Evolutionary conservation across 2,888 invertebrate species (phyloP).

Genomic region (Linnaemya tessellans): DNA sequence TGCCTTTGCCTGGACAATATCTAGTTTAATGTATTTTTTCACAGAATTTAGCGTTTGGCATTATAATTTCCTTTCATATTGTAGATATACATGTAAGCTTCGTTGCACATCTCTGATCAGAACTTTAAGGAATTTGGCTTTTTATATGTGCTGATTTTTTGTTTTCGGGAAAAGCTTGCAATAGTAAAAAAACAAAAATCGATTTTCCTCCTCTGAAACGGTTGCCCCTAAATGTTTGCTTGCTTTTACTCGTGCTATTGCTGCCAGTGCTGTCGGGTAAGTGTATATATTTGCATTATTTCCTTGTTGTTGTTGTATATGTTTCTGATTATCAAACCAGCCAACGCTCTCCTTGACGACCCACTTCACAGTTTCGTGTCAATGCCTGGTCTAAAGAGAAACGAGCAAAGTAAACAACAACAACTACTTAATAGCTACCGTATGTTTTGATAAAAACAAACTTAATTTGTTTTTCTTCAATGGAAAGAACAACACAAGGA

Average conservation of each 20-base stretch:
- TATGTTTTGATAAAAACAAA: constrained; percentile 50
- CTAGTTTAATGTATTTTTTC: too few relatives aligned
- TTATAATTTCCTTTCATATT: too few relatives aligned
- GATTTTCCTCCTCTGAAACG: constrained; percentile 58
- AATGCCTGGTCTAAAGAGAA: constrained; percentile 44
- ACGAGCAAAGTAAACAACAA: constrained; percentile 3
- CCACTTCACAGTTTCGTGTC: constrained; percentile 51
- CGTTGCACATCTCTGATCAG: constrained; percentile 20
- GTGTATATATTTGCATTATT: constrained; percentile 16
- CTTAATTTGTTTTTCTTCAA: constrained; percentile 6
- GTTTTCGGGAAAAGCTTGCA: constrained; percentile 43
- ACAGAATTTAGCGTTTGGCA: too few relatives aligned
- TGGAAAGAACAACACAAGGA: constrained; percentile 18
- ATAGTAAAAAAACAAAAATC: constrained; percentile 51
- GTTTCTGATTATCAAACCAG: constrained; percentile 34
- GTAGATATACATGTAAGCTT: too few relatives aligned
- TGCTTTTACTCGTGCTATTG: constrained; percentile 23
- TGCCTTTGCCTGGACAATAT: too few relatives aligned
- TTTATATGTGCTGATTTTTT: constrained; percentile 15
- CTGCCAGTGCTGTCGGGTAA: constrained; percentile 15
- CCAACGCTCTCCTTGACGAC: constrained; percentile 45
- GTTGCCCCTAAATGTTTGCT: constrained; percentile 12
- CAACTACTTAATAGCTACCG: constrained; percentile 18
- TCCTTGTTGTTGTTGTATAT: constrained; percentile 14
- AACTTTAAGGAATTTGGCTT: not conserved